A percentile compares a stretch with the other conserved stretches of the same genome.
phyloP scores from a whole-genome alignment of 2,888 invertebrate species.

The Caradrina clavipalpis region DNA sequence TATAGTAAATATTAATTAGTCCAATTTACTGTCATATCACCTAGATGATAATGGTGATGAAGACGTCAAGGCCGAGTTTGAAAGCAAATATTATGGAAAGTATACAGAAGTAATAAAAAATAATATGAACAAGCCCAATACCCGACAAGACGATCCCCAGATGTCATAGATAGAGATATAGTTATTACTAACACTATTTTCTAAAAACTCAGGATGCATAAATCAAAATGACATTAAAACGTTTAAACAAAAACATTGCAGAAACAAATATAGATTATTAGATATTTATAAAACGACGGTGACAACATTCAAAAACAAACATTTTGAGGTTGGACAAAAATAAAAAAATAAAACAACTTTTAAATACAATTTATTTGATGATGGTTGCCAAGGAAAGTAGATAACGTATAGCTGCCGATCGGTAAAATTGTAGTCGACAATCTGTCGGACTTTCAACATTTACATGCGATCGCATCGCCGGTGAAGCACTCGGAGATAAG shows the following conservation, averaged over 20 bases:
- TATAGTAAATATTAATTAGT: constrained; percentile 6
- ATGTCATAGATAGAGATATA: background rate
- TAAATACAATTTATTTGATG: constrained; percentile 57
- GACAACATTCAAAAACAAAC: constrained; percentile 43
- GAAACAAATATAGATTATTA: constrained; percentile 39
- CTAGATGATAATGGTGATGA: too few relatives aligned
- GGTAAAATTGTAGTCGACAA: constrained; percentile 65
- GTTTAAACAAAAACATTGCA: constrained; percentile 4
- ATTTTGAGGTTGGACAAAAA: constrained; percentile 58
- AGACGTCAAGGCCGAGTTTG: too few relatives aligned
- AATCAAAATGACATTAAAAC: background rate
- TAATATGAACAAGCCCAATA: too few relatives aligned
- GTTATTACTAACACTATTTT: background rate
- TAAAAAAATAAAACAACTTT: constrained; percentile 54
- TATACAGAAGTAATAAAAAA: background rate
- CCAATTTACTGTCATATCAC: background rate
- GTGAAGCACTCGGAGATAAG: constrained; percentile 58
- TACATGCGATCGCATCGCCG: constrained; percentile 59
- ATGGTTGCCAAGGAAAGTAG: constrained; percentile 63
- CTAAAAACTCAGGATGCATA: background rate
- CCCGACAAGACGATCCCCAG: background rate
- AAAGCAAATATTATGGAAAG: too few relatives aligned
- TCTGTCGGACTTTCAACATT: constrained; percentile 65
- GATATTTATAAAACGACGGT: constrained; percentile 44
- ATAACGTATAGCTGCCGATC: constrained; percentile 63